Evolutionary conservation across 2,113 vertebrate species (phyloP), one percentile per base, ranked within the genome.

Genomic region (Fukomys damarensis): DNA sequence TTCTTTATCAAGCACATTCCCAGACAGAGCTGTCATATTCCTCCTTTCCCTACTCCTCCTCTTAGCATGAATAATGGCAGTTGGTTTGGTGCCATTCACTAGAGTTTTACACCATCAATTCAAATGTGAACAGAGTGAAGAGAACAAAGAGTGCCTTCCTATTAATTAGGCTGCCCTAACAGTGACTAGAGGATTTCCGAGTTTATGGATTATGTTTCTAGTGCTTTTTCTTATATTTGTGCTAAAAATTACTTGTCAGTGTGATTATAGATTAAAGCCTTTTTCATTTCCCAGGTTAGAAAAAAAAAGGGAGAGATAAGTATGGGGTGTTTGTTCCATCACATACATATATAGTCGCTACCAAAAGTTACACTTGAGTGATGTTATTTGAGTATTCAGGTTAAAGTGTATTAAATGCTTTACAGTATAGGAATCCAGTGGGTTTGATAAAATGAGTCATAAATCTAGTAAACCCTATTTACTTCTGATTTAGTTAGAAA

Each of bases 361-460:
- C 79, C 81, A 84, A 91, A 92, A 89, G 26, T 46, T 80, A 35
- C 17, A 86, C 32, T 66, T 83, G 20, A 92, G 41, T 94, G 22
- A 83, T 19, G 13, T 11, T 72, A 74, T 56, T 76, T 93, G 76
- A 56, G 28, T 14, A 66, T 2, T 5, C 14, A 89, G 46, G 24
- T 93, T 63, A 86, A 95, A 91, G 24, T 32, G 10, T 46, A 82
- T 77, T 54, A 61, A 92, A n/a, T 76, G 38, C 22, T 89, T 93
- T 83, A 59, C 38, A 91, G 70, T 26, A 24, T 35, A 65, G 52
- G 19, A 93, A 93, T 61, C 12, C 12, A 74, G 38, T 54, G 32
- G 54, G 8, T 63, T 94, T 93, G 79, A 86, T 52, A 94, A 72
- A 43, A 6, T n/a, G 22, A 95, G 3, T 79, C 41, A 74, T 65